phyloP scores from a whole-genome alignment of 2,797 vertebrate species.

The Poecilia wingei region DNA sequence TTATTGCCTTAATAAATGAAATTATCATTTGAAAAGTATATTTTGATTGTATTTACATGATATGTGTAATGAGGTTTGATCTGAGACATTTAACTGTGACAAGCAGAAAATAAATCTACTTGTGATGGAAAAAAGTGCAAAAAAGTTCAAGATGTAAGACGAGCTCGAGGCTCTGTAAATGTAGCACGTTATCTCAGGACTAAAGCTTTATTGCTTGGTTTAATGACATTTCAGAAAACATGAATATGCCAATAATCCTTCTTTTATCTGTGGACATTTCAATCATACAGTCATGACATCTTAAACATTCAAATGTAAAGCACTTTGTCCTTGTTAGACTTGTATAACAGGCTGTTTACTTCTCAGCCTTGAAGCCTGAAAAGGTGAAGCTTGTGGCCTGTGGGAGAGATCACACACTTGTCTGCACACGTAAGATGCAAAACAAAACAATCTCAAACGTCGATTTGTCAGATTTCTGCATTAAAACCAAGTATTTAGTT shows the following conservation, averaged over 20 bases:
- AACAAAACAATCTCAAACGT: neutral
- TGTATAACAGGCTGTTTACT: constrained; percentile 32
- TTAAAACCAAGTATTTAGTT: neutral
- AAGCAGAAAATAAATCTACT: neutral
- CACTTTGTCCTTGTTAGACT: neutral
- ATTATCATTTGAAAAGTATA: neutral
- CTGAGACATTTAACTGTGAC: neutral
- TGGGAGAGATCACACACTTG: constrained; percentile 89
- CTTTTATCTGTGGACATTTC: neutral
- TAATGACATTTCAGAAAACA: neutral
- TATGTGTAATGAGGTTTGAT: neutral
- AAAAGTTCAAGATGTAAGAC: neutral
- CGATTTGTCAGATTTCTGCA: neutral
- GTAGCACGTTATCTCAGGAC: neutral
- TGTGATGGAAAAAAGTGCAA: no score
- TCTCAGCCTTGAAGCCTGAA: constrained; percentile 87
- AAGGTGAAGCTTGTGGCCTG: constrained; percentile 88
- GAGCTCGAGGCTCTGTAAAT: neutral
- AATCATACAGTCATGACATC: neutral
- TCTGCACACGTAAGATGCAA: constrained; percentile 86
- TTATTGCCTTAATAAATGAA: neutral
- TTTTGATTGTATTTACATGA: neutral
- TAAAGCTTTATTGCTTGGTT: neutral
- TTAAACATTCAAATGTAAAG: neutral
- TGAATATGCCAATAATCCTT: neutral